A percentile compares a stretch with the other conserved stretches of the same genome.
phyloP scores from a whole-genome alignment of 2,113 vertebrate genomes.

The Myanophis thanlyinensis region DNA sequence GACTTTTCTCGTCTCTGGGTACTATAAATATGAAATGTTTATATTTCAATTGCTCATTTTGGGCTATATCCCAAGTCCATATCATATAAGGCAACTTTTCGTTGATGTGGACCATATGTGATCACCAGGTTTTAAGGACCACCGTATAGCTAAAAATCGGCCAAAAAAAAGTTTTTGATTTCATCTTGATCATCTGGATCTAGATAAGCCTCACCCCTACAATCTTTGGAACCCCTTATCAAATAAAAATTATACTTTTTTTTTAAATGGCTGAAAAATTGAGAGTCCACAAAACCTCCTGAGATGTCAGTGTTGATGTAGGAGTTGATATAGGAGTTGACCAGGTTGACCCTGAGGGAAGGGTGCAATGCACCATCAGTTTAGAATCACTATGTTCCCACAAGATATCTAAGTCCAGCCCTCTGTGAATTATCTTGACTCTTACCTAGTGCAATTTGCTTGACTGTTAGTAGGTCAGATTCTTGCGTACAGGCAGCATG shows the following conservation, averaged over 20 bases:
- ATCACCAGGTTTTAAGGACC: background rate
- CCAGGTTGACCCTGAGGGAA: no score
- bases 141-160: background rate
- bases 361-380: background rate
- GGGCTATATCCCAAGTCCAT: background rate
- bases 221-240: background rate
- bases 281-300: background rate
- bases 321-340: background rate
- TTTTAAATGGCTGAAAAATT: background rate
- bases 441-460: background rate
- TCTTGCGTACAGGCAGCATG: background rate
- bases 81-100: background rate
- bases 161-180: background rate
- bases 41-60: background rate
- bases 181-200: background rate
- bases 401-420: background rate
- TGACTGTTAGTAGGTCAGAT: background rate
- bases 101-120: background rate
- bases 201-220: background rate
- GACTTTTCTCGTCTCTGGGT: background rate
- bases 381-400: background rate
- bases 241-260: background rate
- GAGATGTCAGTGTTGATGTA: background rate
- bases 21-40: background rate
- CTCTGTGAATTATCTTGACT: background rate